Conservation (phyloP, 2,113 vertebrate genomes). For the Numenius arquata region DNA sequence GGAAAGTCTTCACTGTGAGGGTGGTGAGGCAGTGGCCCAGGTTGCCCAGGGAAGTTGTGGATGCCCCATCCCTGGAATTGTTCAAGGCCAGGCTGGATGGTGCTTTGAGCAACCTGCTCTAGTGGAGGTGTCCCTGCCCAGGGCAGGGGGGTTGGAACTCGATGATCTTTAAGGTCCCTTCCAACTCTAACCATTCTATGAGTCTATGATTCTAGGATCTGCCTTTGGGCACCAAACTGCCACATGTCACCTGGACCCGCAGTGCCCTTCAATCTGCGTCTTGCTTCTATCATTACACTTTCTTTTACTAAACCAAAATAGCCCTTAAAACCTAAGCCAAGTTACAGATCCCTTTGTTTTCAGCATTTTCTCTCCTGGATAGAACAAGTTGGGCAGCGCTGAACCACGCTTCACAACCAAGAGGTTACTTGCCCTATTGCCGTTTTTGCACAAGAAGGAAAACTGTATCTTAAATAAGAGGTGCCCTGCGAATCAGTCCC, state of each 20-base stretch:
- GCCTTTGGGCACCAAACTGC: neutral
- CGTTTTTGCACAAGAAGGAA: neutral
- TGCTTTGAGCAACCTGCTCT: too few species aligned
- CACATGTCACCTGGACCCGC: neutral
- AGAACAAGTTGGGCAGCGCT: neutral
- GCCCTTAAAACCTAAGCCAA: neutral
- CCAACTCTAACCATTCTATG: too few species aligned
- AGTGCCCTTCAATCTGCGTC: neutral
- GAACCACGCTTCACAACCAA: neutral
- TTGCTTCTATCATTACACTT: rapidly evolving
- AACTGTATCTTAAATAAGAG: neutral
- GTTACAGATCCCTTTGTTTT: neutral
- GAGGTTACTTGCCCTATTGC: too few species aligned
- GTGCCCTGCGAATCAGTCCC: neutral
- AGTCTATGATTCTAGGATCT: too few species aligned
- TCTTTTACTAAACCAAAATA: neutral
- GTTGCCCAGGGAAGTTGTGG: too few species aligned
- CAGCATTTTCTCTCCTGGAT: neutral
- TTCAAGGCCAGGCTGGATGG: too few species aligned
- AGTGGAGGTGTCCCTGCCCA: too few species aligned
- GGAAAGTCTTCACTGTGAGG: too few species aligned
- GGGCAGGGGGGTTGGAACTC: too few species aligned
- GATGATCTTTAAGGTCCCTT: too few species aligned
- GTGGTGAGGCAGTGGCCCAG: too few species aligned
- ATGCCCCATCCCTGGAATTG: too few species aligned